Base-by-base conservation (phyloP, 2,113 vertebrate genomes). In the Vanacampus margaritifer region DNA sequence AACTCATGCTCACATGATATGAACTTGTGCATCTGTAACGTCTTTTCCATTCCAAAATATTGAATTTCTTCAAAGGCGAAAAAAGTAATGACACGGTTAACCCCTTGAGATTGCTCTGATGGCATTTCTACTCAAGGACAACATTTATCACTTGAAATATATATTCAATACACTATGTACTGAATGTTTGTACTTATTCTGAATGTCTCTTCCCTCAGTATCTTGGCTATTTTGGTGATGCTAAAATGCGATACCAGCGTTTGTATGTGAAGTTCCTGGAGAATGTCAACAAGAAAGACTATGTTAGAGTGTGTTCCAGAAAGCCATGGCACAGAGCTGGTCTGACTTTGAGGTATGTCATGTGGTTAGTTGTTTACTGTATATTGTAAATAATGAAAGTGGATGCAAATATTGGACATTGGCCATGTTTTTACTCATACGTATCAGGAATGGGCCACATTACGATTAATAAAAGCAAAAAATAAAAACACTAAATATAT, bases 201-300 rank as follows among this genome's bases (percentile, higher is more conserved):
- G 0, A 6, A 16, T 73, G 45, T 68, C 35, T 54, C 53, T 50
- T 63, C 64, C 65, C 32, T 3, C 79, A 95, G 94, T 95, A 95
- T 79, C 87, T 95, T 76, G 94, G 94, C n/a, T 95, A 94, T 73
- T 95, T 95, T 74, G 94, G 94, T 5, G 93, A 95, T 11, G 94
- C 94, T 4, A 95, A 95, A 84, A 94, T 94, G 80, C 91, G 93
- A 43, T 95, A 95, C 89, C 94, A 95, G 84, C 93, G 94, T 10
- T 87, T 95, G 32, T 95, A 94, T 0, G 94, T 95, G 16, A 95
- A 95, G 84, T 95, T 95, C 84, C 86, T 95, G 84, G 94, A 95
- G 81, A 95, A 95, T 2, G 90, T 95, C 71, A 94, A 94, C 88
- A 95, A 95, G 83, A 95, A 95, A 80, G 94, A 95, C 76, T 95